A percentile compares a stretch with the other conserved stretches of the same genome.
Conservation (phyloP, 2,888 invertebrate genomes). For the Malachius bipustulatus region DNA sequence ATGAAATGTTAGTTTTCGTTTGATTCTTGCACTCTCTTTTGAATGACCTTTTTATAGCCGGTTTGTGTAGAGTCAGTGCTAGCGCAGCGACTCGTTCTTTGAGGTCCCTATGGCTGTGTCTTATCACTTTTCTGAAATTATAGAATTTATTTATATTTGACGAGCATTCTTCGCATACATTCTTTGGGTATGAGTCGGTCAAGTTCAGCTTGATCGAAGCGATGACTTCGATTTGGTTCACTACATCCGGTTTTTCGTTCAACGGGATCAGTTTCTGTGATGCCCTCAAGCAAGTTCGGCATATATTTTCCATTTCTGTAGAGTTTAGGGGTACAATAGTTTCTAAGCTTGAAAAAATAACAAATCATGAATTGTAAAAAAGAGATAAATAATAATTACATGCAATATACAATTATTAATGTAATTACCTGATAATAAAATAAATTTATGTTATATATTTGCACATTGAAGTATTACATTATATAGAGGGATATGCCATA, state of each 20-base stretch:
- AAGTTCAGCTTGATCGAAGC: slow-evolving; percentile 24
- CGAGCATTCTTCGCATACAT: slow-evolving; percentile 26
- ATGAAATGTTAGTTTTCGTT: slow-evolving; percentile 2
- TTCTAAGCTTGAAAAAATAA: too few relatives aligned
- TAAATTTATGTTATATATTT: too few relatives aligned
- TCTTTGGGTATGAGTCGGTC: slow-evolving; percentile 19
- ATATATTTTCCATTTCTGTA: slow-evolving; percentile 22
- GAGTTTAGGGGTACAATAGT: too few relatives aligned
- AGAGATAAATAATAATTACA: too few relatives aligned
- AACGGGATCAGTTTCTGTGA: slow-evolving; percentile 17
- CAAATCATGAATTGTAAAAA: too few relatives aligned
- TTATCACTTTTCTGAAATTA: slow-evolving; percentile 26
- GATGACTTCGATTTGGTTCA: slow-evolving; percentile 25
- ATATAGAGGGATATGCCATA: too few relatives aligned
- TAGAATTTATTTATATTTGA: slow-evolving; percentile 25
- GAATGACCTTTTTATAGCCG: too few relatives aligned
- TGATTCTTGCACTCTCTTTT: slow-evolving; percentile 9
- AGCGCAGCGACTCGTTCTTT: slow-evolving; percentile 17
- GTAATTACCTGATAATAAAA: too few relatives aligned
- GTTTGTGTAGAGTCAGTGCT: too few relatives aligned
- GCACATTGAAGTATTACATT: too few relatives aligned
- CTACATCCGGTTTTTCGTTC: slow-evolving; percentile 17
- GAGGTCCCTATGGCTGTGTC: slow-evolving; percentile 23
- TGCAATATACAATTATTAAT: too few relatives aligned
- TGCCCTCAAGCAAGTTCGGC: slow-evolving; percentile 24